Percentiles rank a stretch among this genome's conserved stretches.
Evolutionary conservation across 2,113 vertebrate genomes (phyloP).

Genomic region (Seriola dumerili): DNA sequence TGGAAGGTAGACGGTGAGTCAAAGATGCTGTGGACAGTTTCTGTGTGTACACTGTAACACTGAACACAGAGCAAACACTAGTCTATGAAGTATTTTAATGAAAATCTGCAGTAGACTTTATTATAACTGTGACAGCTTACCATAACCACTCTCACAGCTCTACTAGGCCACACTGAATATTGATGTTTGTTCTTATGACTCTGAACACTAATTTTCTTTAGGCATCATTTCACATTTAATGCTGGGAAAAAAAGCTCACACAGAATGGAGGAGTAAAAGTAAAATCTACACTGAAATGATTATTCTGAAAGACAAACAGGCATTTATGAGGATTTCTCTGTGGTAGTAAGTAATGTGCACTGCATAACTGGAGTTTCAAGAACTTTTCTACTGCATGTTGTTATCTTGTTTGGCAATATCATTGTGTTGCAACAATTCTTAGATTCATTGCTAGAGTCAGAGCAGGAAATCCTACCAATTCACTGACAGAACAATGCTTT

Average conservation of each 20-base stretch:
- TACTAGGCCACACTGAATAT: neutral
- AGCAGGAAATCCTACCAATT: no score
- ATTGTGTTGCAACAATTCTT: neutral
- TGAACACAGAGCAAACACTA: neutral
- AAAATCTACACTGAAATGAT: neutral
- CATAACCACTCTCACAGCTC: neutral
- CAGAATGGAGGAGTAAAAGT: neutral
- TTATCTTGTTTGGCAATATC: neutral
- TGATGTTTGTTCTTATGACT: neutral
- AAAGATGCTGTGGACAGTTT: neutral
- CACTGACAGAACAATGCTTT: no score
- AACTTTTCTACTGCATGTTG: neutral
- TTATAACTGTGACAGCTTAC: neutral
- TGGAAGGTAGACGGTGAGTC: constrained; percentile 10
- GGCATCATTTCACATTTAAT: neutral
- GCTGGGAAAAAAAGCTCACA: neutral
- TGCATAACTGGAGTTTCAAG: no score
- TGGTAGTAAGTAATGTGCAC: neutral
- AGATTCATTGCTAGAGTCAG: no score
- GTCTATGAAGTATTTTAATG: neutral
- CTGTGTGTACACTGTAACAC: neutral
- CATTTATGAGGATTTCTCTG: neutral
- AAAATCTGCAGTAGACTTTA: neutral
- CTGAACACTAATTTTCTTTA: neutral
- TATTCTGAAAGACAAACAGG: neutral